These are phyloP conservation scores for Papilio glaucus DNA, from an alignment of 1,140 invertebrate species.

Conservation along the genomic window DNA sequence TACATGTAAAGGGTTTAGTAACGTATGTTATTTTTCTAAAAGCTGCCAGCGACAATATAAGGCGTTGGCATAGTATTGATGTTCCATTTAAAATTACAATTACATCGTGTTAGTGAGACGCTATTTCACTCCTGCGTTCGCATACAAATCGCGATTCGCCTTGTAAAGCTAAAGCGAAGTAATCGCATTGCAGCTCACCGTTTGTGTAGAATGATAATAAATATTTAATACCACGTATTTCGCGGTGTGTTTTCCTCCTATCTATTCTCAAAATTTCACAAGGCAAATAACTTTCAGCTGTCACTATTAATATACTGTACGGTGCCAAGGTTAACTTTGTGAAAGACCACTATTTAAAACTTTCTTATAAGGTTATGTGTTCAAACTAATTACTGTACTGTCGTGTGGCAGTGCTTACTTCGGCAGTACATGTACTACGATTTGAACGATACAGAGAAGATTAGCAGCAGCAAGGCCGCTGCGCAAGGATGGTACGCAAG, in stretches of 20 bases:
- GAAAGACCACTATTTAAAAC: not conserved
- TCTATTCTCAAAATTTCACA: slow-evolving; percentile 30
- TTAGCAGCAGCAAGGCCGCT: too few relatives aligned
- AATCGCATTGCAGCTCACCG: slow-evolving; percentile 20
- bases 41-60: not conserved
- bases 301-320: not conserved
- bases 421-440: too few relatives aligned
- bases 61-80: slow-evolving; percentile 16
- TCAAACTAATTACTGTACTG: too few relatives aligned
- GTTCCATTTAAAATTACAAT: slow-evolving; percentile 35
- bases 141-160: slow-evolving; percentile 34
- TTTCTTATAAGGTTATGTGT: too few relatives aligned
- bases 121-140: slow-evolving; percentile 26
- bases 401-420: too few relatives aligned
- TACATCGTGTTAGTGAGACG: slow-evolving; percentile 13
- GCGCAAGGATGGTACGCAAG: too few relatives aligned
- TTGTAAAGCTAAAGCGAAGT: slow-evolving; percentile 23
- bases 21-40: not conserved
- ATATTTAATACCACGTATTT: slow-evolving; percentile 23
- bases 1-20: not conserved
- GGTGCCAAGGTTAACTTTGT: not conserved
- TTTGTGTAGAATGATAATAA: slow-evolving; percentile 13
- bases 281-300: not conserved
- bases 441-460: too few relatives aligned
- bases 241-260: slow-evolving; percentile 22